A percentile compares a stretch with the other conserved stretches of the same genome.
phyloP scores from a whole-genome alignment of 1,140 invertebrate genomes.

The Drosophila carrolli region DNA sequence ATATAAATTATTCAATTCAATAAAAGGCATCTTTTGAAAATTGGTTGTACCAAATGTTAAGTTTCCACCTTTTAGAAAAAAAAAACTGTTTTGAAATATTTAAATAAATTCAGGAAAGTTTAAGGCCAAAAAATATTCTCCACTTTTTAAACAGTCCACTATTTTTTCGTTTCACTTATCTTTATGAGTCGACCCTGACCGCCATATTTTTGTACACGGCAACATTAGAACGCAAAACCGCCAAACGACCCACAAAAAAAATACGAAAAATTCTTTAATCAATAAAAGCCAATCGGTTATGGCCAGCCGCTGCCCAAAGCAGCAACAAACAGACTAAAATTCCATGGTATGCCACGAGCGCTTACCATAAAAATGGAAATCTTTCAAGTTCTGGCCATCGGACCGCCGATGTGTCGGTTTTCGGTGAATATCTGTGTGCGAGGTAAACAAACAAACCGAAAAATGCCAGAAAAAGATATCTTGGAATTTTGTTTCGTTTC shows the following conservation, averaged over 20 bases:
- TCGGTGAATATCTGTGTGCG: constrained; percentile 29
- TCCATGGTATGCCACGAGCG: constrained; percentile 73
- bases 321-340: constrained; percentile 50
- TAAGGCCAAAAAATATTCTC: neutral
- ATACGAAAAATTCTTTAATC: constrained; percentile 50
- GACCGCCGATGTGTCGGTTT: constrained; percentile 21
- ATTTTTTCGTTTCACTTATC: constrained; percentile 37
- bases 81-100: too few species aligned
- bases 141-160: neutral
- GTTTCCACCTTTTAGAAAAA: too few species aligned
- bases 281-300: constrained; percentile 73
- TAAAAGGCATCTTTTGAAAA: too few species aligned
- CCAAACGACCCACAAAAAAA: constrained; percentile 20
- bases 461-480: constrained; percentile 54
- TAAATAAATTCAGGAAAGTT: too few species aligned
- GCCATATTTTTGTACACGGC: constrained; percentile 44
- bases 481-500: constrained; percentile 66
- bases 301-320: constrained; percentile 32
- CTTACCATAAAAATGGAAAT: constrained; percentile 79
- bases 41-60: too few species aligned
- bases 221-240: constrained; percentile 52
- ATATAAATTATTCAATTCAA: too few species aligned
- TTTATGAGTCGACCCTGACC: constrained; percentile 55
- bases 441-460: constrained; percentile 69
- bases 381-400: constrained; percentile 67